Percentiles rank a stretch among this genome's conserved stretches.
These are phyloP conservation scores for Tympanoctomys barrerae DNA, from an alignment of 2,797 vertebrate species.

Conservation along the genomic window DNA sequence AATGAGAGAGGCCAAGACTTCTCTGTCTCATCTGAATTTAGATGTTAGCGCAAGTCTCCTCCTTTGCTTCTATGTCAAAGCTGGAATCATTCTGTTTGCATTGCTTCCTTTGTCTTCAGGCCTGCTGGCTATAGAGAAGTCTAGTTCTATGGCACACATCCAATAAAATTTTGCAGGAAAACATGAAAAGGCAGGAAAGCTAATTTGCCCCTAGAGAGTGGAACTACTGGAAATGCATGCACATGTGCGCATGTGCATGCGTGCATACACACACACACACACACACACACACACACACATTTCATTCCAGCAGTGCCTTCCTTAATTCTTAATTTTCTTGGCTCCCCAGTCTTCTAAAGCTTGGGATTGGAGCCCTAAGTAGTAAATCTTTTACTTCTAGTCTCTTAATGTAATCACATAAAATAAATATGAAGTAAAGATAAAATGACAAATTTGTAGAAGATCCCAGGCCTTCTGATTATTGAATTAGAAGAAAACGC, in stretches of 20 bases:
- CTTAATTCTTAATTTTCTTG: neutral
- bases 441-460: neutral
- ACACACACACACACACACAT: neutral
- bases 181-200: neutral
- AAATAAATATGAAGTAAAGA: neutral
- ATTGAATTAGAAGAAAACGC: neutral
- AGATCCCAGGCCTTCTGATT: neutral
- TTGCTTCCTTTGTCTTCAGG: neutral
- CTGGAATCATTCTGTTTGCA: neutral
- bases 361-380: fast-evolving
- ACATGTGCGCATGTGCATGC: too few relatives aligned
- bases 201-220: neutral
- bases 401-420: neutral
- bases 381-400: neutral
- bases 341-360: neutral
- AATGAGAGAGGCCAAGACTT: neutral
- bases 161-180: neutral
- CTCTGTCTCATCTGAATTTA: neutral
- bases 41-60: neutral
- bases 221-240: neutral
- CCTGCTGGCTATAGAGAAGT: neutral
- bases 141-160: neutral
- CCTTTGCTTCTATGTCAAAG: neutral
- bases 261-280: neutral
- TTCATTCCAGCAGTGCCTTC: neutral